Evolutionary conservation across 2,113 vertebrate species (phyloP).

Genomic region (Pterocles gutturalis): DNA sequence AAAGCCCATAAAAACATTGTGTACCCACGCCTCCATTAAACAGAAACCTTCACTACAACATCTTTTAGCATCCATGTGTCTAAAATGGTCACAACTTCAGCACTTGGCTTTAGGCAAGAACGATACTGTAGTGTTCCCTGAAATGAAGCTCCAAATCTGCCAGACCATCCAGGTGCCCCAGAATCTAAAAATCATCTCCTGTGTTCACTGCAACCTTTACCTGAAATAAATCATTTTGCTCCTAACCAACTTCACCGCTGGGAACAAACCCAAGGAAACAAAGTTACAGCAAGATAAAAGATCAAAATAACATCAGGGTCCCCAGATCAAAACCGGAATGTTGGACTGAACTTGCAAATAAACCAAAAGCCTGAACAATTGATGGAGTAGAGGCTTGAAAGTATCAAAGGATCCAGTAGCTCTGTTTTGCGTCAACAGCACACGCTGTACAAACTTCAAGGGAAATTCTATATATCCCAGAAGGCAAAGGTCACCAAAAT

Average conservation of each 20-base stretch:
- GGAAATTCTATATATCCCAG: constrained; percentile 21
- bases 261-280: constrained; percentile 29
- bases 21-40: background rate
- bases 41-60: background rate
- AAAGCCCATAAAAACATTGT: background rate
- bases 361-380: constrained; percentile 40
- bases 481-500: constrained; percentile 53
- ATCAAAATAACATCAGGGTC: constrained; percentile 62
- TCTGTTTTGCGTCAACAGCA: background rate
- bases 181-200: background rate
- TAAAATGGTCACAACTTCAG: background rate
- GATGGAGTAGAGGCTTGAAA: constrained; percentile 38
- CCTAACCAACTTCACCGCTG: background rate
- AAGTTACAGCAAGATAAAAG: constrained; percentile 34
- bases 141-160: background rate
- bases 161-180: background rate
- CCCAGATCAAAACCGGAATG: constrained; percentile 48
- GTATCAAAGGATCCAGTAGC: constrained; percentile 34
- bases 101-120: background rate
- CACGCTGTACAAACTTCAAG: constrained; percentile 48
- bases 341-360: constrained; percentile 40
- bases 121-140: background rate
- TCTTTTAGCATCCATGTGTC: background rate
- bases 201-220: background rate
- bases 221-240: background rate